Conservation (phyloP, 2,797 vertebrate genomes). For the Chlorospingus semifuscus region DNA sequence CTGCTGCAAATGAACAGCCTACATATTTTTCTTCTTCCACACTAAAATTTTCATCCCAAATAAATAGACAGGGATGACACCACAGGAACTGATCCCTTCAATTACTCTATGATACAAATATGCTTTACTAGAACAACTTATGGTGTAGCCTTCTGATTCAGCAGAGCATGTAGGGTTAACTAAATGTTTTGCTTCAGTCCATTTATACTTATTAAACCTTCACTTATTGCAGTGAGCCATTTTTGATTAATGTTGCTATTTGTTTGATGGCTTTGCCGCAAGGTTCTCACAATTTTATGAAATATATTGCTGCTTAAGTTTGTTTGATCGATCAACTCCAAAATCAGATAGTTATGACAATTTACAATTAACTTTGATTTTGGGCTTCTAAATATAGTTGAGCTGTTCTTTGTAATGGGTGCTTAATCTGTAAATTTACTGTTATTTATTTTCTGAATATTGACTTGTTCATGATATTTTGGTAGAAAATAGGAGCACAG, state of each 20-base stretch:
- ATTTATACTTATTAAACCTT: conserved; percentile 80
- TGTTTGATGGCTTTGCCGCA: conserved; percentile 71
- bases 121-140: background rate
- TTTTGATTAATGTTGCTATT: conserved; percentile 84
- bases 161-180: conserved; percentile 51
- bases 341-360: conserved; percentile 53
- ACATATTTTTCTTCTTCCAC: background rate
- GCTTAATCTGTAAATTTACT: background rate
- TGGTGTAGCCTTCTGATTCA: conserved; percentile 40
- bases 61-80: background rate
- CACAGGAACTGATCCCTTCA: background rate
- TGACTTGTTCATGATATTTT: background rate
- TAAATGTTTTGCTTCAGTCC: conserved; percentile 71
- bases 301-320: conserved; percentile 76
- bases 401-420: background rate
- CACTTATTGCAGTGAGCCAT: conserved; percentile 67
- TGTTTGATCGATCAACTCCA: conserved; percentile 74
- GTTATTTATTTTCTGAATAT: background rate
- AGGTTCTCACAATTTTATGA: conserved; percentile 70
- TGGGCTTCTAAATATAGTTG: conserved; percentile 11
- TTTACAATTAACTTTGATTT: conserved; percentile 60
- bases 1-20: background rate
- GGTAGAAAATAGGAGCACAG: background rate
- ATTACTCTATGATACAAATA: background rate
- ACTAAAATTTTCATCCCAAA: background rate